phyloP scores from a whole-genome alignment of 2,797 vertebrate species.

The Acanthornis magna region DNA sequence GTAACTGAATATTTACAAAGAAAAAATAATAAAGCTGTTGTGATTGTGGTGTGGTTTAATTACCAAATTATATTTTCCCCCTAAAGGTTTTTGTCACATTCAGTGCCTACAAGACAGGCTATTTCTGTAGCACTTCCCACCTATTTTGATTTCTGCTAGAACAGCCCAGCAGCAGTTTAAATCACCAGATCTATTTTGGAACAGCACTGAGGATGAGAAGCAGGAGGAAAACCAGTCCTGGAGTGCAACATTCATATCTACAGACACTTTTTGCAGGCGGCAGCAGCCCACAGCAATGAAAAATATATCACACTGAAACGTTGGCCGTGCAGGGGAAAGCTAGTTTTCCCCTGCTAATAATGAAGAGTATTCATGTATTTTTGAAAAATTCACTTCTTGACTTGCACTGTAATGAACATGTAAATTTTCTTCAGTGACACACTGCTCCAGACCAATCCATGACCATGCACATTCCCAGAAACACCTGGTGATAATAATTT shows the following conservation, averaged over 20 bases:
- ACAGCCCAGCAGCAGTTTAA: background rate
- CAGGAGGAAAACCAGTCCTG: background rate
- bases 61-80: background rate
- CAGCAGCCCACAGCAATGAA: background rate
- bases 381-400: background rate
- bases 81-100: background rate
- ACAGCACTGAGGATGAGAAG: background rate
- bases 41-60: background rate
- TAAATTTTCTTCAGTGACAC: background rate
- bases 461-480: background rate
- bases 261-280: background rate
- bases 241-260: background rate
- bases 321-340: background rate
- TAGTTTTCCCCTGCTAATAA: background rate
- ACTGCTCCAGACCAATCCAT: background rate
- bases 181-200: background rate
- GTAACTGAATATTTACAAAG: background rate
- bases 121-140: background rate
- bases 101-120: background rate
- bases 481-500: background rate
- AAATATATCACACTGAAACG: background rate
- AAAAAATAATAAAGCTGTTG: background rate
- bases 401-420: rapidly evolving
- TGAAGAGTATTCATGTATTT: background rate
- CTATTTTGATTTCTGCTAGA: background rate